A percentile compares a stretch with the other conserved stretches of the same genome.
Evolutionary conservation across 2,113 vertebrate genomes (phyloP).

Genomic region (Phodopus roborovskii): DNA sequence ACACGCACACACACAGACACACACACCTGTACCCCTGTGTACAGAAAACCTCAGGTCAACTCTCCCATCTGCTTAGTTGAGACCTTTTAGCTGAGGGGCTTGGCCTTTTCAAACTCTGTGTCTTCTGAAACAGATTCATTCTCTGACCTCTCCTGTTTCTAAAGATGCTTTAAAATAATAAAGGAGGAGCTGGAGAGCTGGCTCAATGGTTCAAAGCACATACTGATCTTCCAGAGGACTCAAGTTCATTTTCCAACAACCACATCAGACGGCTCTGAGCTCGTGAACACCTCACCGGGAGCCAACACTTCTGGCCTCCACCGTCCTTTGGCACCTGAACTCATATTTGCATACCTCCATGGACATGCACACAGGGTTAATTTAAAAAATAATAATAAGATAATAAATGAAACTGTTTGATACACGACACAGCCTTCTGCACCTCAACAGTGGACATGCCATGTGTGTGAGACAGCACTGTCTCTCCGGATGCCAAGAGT

Average conservation of each 20-base stretch:
- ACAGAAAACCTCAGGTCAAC: not conserved
- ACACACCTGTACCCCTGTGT: not conserved
- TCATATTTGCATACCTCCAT: not conserved
- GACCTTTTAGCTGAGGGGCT: not conserved
- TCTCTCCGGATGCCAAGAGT: not conserved
- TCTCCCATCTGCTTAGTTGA: not conserved
- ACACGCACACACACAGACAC: not conserved
- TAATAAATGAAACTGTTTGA: not conserved
- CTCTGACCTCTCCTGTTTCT: not conserved
- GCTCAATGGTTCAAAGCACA: not conserved
- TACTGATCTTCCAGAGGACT: not conserved
- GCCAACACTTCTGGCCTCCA: too few species aligned
- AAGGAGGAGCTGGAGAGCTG: not conserved
- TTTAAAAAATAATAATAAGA: not conserved
- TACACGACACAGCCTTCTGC: not conserved
- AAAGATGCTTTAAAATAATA: not conserved
- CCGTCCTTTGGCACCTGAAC: not conserved
- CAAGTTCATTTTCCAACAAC: not conserved
- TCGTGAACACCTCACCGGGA: not conserved
- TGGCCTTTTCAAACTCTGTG: not conserved
- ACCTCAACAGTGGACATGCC: not conserved
- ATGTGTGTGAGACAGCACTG: not conserved
- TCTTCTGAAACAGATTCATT: not conserved
- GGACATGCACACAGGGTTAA: not conserved
- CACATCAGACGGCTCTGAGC: too few species aligned